Evolutionary conservation across 2,113 vertebrate genomes (phyloP).

Genomic region (Etheostoma cragini): DNA sequence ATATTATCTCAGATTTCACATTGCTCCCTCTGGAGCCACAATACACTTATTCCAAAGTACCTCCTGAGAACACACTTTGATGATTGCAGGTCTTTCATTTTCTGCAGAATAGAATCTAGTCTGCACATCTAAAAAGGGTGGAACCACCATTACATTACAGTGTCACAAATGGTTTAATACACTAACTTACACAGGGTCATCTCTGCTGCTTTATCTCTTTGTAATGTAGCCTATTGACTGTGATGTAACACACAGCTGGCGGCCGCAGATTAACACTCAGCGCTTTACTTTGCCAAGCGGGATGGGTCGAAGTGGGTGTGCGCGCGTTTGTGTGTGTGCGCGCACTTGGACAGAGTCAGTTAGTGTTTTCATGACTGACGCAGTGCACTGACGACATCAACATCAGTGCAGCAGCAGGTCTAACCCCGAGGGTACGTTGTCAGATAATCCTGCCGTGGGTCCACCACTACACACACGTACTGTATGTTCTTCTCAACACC

Average conservation of each 20-base stretch:
- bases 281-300: conserved; percentile 43
- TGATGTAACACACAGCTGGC: conserved; percentile 81
- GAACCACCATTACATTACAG: neutral
- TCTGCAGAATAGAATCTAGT: neutral
- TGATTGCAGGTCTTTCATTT: neutral
- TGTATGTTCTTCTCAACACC: neutral
- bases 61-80: neutral
- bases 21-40: neutral
- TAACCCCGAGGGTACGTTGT: conserved; percentile 12
- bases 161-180: conserved; percentile 2
- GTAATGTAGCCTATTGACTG: neutral
- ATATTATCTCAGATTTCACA: neutral
- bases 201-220: conserved; percentile 28
- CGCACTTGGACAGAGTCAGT: neutral
- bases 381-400: conserved; percentile 21
- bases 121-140: neutral
- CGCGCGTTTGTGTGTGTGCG: neutral
- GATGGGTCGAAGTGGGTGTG: neutral
- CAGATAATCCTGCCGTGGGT: conserved; percentile 31
- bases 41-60: neutral
- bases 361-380: conserved; percentile 19
- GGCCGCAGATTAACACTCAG: conserved; percentile 71
- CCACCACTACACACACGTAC: conserved; percentile 10
- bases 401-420: conserved; percentile 5
- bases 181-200: neutral